Evolutionary conservation across 1,140 invertebrate genomes (phyloP).

Genomic region (Aphelenchoides fujianensis): DNA sequence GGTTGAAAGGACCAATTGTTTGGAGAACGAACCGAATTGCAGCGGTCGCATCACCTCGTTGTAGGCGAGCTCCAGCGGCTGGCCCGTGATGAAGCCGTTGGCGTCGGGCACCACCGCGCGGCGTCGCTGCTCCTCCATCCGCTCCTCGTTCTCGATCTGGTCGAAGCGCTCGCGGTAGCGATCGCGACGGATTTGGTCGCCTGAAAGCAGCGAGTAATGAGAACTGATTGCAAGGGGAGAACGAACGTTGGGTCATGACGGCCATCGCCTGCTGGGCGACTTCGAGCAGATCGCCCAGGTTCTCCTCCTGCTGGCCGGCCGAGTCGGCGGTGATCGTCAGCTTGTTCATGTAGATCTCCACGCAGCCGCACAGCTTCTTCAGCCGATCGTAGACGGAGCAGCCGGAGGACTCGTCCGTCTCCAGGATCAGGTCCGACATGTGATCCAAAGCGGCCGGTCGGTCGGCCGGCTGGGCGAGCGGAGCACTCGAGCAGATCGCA

Average conservation of each 20-base stretch:
- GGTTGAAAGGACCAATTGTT: neutral
- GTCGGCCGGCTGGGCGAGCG: neutral
- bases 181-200: conserved; percentile 6
- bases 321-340: neutral
- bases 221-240: neutral
- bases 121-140: conserved; percentile 1
- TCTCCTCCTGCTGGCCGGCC: neutral
- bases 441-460: neutral
- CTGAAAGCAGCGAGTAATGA: conserved; percentile 6
- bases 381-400: conserved; percentile 63
- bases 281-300: neutral
- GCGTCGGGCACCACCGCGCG: neutral
- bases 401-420: conserved; percentile 16
- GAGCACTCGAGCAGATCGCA: conserved; percentile 62
- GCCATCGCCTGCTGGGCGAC: neutral
- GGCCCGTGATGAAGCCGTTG: neutral
- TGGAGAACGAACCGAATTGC: conserved; percentile 34
- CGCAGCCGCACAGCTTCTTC: conserved; percentile 80
- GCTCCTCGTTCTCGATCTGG: neutral
- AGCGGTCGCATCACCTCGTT: conserved; percentile 13
- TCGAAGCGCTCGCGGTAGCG: neutral
- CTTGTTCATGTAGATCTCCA: conserved; percentile 76
- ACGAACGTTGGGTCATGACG: neutral
- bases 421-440: conserved; percentile 41
- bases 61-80: neutral